Evolutionary conservation across 2,797 vertebrate species (phyloP).

Genomic region (Eleutherodactylus coqui): DNA sequence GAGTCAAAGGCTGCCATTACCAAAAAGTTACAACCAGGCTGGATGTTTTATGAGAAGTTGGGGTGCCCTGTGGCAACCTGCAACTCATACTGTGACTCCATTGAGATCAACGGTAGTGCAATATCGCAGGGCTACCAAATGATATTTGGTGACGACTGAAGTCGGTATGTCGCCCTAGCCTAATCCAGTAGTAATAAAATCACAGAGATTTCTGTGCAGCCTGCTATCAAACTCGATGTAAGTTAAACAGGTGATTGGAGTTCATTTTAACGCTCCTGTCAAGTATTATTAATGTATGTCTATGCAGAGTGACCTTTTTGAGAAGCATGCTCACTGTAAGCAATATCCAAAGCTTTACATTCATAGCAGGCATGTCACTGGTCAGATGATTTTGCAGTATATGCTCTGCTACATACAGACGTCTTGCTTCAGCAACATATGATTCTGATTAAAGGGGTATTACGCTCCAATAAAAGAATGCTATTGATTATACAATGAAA

Average conservation of each 20-base stretch:
- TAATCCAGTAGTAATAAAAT: no score
- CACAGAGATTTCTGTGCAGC: neutral
- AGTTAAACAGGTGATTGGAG: neutral
- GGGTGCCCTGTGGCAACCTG: no score
- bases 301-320: constrained; percentile 8
- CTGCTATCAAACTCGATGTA: neutral
- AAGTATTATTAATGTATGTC: constrained; percentile 6
- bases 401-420: neutral
- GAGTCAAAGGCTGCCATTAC: no score
- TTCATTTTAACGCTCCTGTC: constrained; percentile 2
- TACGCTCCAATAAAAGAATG: neutral
- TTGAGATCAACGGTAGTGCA: no score
- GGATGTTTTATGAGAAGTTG: no score
- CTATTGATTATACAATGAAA: neutral
- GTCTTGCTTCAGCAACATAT: neutral
- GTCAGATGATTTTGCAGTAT: neutral
- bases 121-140: no score
- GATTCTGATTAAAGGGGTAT: neutral
- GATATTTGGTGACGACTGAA: no score
- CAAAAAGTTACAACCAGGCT: no score
- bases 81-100: no score
- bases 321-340: neutral
- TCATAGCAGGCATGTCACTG: constrained; percentile 9
- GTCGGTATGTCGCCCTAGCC: no score
- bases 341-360: constrained; percentile 30